These are phyloP conservation scores for Dicyrtomina minuta DNA, from an alignment of 2,888 invertebrate genomes.

Conservation along the genomic window DNA sequence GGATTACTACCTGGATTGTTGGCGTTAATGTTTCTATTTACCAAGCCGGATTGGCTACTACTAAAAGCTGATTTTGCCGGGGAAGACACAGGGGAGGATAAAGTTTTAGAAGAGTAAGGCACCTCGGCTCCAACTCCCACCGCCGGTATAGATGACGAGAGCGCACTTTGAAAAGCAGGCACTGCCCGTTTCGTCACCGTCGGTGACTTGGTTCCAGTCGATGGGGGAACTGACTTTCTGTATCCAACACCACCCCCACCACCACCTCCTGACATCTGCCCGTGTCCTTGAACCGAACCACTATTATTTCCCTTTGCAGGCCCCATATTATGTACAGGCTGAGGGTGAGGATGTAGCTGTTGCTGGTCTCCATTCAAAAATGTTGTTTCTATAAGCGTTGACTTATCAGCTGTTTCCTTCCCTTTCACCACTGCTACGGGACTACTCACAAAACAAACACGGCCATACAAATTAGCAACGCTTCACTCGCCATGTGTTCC, in stretches of 20 bases:
- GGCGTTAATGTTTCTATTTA: slow-evolving; percentile 24
- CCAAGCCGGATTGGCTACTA: slow-evolving; percentile 34
- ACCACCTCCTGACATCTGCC: too few relatives aligned
- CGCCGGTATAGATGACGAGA: slow-evolving; percentile 24
- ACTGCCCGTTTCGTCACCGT: slow-evolving; percentile 48
- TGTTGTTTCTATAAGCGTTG: slow-evolving; percentile 68
- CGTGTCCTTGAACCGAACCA: slow-evolving; percentile 21
- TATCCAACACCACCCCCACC: slow-evolving; percentile 13
- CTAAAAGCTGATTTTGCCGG: slow-evolving; percentile 33
- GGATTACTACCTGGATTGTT: slow-evolving; percentile 15
- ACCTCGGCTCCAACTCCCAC: slow-evolving; percentile 37
- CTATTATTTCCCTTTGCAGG: slow-evolving; percentile 4
- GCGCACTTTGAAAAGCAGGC: slow-evolving; percentile 33
- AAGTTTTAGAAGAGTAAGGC: slow-evolving; percentile 20
- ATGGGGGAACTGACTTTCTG: slow-evolving; percentile 33
- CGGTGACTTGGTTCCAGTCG: slow-evolving; percentile 44
- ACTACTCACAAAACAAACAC: slow-evolving; percentile 43
- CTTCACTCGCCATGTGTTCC: too few relatives aligned
- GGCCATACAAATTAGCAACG: too few relatives aligned
- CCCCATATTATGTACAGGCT: too few relatives aligned
- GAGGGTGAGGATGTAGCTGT: slow-evolving; percentile 4
- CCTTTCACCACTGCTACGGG: slow-evolving; percentile 42
- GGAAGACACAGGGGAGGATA: slow-evolving; percentile 43
- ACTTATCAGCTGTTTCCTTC: slow-evolving; percentile 65
- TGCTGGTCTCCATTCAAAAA: slow-evolving; percentile 54